A percentile compares a stretch with the other conserved stretches of the same genome.
These are phyloP conservation scores for Atta colombica DNA, from an alignment of 1,140 invertebrate species.

Conservation along the genomic window DNA sequence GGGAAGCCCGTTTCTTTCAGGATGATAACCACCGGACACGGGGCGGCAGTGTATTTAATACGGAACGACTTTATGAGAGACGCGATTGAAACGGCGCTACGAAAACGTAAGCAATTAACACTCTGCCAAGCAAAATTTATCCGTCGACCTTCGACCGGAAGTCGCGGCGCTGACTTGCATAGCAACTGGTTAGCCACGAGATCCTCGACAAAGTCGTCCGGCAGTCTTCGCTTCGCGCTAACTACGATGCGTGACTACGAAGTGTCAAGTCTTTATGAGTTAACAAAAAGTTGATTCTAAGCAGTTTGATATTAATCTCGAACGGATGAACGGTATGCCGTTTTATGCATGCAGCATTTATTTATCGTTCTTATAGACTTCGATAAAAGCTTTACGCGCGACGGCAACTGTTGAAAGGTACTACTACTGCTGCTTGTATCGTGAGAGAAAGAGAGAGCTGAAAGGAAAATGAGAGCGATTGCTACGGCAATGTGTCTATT, in stretches of 20 bases:
- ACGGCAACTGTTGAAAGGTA: conserved; percentile 51
- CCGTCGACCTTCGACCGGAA: conserved; percentile 48
- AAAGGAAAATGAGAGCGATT: conserved; percentile 50
- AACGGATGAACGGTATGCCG: neutral
- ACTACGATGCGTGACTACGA: conserved; percentile 11
- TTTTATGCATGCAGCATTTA: conserved; percentile 33
- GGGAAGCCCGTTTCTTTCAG: conserved; percentile 47
- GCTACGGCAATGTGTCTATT: conserved; percentile 50
- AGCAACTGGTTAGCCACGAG: neutral
- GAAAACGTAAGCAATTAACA: conserved; percentile 51
- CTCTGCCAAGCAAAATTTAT: conserved; percentile 22
- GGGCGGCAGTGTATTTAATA: conserved; percentile 40
- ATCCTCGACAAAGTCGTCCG: neutral
- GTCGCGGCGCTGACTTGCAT: neutral
- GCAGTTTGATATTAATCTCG: conserved; percentile 36
- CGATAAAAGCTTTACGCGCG: conserved; percentile 51
- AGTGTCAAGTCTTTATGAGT: conserved; percentile 1
- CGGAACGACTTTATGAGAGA: conserved; percentile 25
- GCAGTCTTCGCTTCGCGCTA: neutral
- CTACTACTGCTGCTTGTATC: no score
- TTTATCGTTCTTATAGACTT: conserved; percentile 54
- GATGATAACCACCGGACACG: conserved; percentile 40
- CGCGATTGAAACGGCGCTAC: neutral
- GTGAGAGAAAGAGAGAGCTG: conserved; percentile 28
- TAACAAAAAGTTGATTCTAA: neutral